These are phyloP conservation scores for Drosophila crucigera DNA, from an alignment of 2,888 invertebrate genomes.

Conservation along the genomic window DNA sequence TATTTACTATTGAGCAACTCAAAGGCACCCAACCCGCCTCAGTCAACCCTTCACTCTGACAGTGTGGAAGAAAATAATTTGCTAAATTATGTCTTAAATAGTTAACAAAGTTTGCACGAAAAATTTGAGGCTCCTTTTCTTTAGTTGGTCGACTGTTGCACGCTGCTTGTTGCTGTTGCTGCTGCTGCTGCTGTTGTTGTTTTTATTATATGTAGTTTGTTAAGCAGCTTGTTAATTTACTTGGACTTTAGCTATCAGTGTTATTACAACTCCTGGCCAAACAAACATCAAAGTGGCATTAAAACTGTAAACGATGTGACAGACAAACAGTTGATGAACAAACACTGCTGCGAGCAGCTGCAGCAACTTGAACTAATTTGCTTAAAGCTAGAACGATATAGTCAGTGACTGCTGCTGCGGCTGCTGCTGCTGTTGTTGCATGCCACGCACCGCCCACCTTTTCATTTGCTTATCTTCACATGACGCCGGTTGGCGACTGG, in stretches of 20 bases:
- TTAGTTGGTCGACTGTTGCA: conserved; percentile 33
- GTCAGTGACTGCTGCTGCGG: neutral
- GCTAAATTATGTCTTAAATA: conserved; percentile 80
- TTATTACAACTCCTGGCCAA: conserved; percentile 8
- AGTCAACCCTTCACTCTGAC: conserved; percentile 10
- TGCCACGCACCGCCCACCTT: conserved; percentile 12
- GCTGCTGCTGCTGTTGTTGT: neutral
- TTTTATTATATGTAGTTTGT: conserved; percentile 7
- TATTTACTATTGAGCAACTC: conserved; percentile 69
- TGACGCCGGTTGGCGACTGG: conserved; percentile 70
- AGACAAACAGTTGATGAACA: conserved; percentile 31
- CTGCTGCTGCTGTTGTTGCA: neutral
- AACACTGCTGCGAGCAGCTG: conserved; percentile 14
- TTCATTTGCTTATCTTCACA: conserved; percentile 72
- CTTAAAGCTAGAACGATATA: conserved; percentile 56
- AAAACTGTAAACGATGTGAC: conserved; percentile 53
- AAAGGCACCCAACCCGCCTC: neutral
- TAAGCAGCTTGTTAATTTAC: conserved; percentile 61
- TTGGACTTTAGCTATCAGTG: conserved; percentile 33
- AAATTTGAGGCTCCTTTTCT: conserved; percentile 52
- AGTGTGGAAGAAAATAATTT: conserved; percentile 75
- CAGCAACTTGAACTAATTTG: conserved; percentile 51
- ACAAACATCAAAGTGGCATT: conserved; percentile 53
- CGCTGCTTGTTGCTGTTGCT: conserved; percentile 24
- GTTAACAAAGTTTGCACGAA: conserved; percentile 76